Evolutionary conservation across 2,888 invertebrate genomes (phyloP), one percentile per base, ranked within the genome.

Genomic region (Chromoteleia sp.): DNA sequence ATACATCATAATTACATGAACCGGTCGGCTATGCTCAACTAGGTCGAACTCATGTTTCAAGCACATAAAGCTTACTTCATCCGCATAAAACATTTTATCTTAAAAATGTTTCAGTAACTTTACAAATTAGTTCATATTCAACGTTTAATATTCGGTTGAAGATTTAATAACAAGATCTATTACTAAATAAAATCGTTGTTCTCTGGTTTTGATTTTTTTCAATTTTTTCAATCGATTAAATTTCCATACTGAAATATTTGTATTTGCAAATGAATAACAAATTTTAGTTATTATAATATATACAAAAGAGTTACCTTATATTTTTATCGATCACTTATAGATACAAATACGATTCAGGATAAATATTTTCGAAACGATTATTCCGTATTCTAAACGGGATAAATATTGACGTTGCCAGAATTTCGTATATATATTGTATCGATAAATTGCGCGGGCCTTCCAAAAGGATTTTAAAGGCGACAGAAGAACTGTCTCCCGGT

Each of bases 1-100:
- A 59, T 71, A 71, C 70, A 59, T 71, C 70, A 71, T 71, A 71
- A 71, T 71, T 59, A 71, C 58, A 59, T 25, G 59, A 71, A 71
- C 70, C 58, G 58, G 59, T 71, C 59, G 48, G 50, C 30, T 71
- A 61, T 50, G 17, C 39, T 52, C 50, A 59, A 71, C 48, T 71
- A 41, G 59, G 71, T 61, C 58, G 58, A 39, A 33, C 45, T 68
- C 56, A 36, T 41, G 68, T 25, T 70, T 70, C 19, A 45, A 30
- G 33, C 17, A n/a, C 17, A 29, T 52, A 52, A 29, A 41, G 65
- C 33, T 30, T 19, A 45, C 41, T 61, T 45, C n/a, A 45, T 61
- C 30, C 45, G 19, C 30, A 17, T 30, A 8, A 29, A 30, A 43
- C 43, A 25, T 21, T 58, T n/a, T n/a, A 30, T 56, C n/a, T 19